Evolutionary conservation across 2,113 vertebrate genomes (phyloP).

Genomic region (Ivindomyrus marchei): DNA sequence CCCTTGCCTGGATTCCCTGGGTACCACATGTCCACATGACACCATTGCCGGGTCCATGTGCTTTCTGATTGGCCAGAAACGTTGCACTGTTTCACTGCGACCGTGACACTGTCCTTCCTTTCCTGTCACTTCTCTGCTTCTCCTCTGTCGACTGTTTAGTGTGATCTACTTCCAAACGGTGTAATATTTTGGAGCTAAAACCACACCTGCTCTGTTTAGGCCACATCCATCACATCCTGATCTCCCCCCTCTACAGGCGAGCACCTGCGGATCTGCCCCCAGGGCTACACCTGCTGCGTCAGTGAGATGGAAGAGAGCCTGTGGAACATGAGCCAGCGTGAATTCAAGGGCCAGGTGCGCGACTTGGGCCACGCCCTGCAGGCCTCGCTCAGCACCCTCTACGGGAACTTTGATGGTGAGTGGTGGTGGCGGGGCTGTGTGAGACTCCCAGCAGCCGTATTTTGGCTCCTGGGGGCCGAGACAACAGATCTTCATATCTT

Average conservation of each 20-base stretch:
- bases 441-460: background rate
- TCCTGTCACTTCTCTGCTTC: background rate
- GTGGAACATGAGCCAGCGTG: conserved; percentile 69
- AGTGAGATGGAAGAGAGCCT: conserved; percentile 89
- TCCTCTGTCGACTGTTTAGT: background rate
- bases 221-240: background rate
- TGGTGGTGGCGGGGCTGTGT: background rate
- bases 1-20: background rate
- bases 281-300: conserved; percentile 93
- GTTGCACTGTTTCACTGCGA: background rate
- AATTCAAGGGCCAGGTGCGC: conserved; percentile 75
- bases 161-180: background rate
- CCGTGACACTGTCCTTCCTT: background rate
- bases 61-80: background rate
- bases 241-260: conserved; percentile 65
- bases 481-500: background rate
- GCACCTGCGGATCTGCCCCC: conserved; percentile 87
- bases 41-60: background rate
- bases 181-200: background rate
- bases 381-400: conserved; percentile 62
- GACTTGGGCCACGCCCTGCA: conserved; percentile 72
- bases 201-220: background rate
- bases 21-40: background rate
- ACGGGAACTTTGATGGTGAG: conserved; percentile 81
- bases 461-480: background rate